These are phyloP conservation scores for Hypotaenidia philippensis DNA, from an alignment of 2,797 vertebrate species.

Conservation along the genomic window DNA sequence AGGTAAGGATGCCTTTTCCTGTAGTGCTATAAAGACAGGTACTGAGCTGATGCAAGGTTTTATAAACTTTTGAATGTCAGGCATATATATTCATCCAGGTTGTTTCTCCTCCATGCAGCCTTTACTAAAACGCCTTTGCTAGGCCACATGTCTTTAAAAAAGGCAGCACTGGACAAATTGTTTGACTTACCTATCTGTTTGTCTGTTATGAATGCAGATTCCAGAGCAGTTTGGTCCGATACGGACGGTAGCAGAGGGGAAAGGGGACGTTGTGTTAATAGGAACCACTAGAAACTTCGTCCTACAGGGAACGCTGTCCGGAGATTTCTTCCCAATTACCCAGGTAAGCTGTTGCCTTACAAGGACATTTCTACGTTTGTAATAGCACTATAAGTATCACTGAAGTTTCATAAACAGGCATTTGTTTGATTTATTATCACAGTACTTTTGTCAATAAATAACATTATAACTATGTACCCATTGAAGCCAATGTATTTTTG, in stretches of 20 bases:
- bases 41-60: background rate
- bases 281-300: slow-evolving; percentile 97
- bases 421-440: background rate
- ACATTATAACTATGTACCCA: accelerated
- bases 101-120: background rate
- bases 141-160: background rate
- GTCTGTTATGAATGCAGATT: slow-evolving; percentile 82
- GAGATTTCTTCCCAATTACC: slow-evolving; percentile 92
- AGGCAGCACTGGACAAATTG: background rate
- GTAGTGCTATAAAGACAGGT: background rate
- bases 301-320: slow-evolving; percentile 91
- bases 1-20: background rate
- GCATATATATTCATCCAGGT: background rate
- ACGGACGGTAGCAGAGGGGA: slow-evolving; percentile 94
- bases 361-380: background rate
- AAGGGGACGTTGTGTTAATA: slow-evolving; percentile 91
- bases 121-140: background rate
- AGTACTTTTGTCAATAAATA: background rate
- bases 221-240: slow-evolving; percentile 95
- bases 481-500: background rate
- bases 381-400: background rate
- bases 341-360: slow-evolving; percentile 82
- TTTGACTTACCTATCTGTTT: background rate
- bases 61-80: background rate
- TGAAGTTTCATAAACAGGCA: background rate